Conservation (phyloP, 2,888 invertebrate genomes). For the Iphiclides podalirius region DNA sequence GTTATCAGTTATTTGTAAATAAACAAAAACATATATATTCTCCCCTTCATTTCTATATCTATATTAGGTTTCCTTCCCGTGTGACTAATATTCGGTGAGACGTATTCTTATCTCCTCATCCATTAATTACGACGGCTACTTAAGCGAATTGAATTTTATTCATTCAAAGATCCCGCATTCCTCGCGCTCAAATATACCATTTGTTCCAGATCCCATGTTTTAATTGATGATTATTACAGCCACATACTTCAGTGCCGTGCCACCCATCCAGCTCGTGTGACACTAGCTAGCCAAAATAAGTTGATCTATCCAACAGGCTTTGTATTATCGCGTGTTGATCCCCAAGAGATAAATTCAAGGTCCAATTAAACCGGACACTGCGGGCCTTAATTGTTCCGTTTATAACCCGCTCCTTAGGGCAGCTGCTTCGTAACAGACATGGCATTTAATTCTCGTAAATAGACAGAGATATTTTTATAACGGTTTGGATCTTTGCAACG, state of each 20-base stretch:
- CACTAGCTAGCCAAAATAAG: constrained; percentile 45
- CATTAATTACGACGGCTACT: constrained; percentile 6
- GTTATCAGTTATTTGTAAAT: too few species aligned
- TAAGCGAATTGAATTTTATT: constrained; percentile 24
- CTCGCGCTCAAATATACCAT: constrained; percentile 49
- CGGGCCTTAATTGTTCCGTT: constrained; percentile 71
- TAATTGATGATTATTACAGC: constrained; percentile 74
- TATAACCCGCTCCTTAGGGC: constrained; percentile 72
- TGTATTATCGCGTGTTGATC: constrained; percentile 23
- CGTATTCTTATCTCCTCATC: background rate
- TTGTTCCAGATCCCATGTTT: constrained; percentile 55
- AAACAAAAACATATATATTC: too few species aligned
- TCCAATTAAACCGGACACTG: constrained; percentile 48
- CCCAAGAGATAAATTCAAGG: constrained; percentile 40
- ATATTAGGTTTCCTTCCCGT: constrained; percentile 15
- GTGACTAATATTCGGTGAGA: constrained; percentile 1
- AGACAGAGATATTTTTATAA: constrained; percentile 78
- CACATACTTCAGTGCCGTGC: constrained; percentile 71
- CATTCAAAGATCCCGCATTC: constrained; percentile 35
- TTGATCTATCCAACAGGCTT: constrained; percentile 36
- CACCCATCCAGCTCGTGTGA: constrained; percentile 52
- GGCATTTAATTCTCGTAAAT: constrained; percentile 76
- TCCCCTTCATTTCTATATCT: too few species aligned
- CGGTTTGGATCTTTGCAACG: constrained; percentile 61
- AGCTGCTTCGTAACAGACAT: constrained; percentile 73